Percentiles rank a stretch among this genome's conserved stretches.
Evolutionary conservation across 2,797 vertebrate genomes (phyloP).

Genomic region (Rousettus madagascariensis): DNA sequence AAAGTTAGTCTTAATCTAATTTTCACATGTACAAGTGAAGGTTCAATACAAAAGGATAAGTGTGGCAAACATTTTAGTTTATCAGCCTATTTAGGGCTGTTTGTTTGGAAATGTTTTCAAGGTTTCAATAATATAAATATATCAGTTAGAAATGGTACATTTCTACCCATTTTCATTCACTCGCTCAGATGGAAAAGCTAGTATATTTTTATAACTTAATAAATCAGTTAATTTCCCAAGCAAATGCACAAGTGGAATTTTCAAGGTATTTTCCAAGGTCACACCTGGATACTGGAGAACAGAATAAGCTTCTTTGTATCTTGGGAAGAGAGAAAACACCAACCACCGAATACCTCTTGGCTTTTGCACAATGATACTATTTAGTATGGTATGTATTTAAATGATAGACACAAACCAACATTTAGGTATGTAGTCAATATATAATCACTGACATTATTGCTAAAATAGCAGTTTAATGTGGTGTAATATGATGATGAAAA

Average conservation of each 20-base stretch:
- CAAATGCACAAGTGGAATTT: conserved; percentile 53
- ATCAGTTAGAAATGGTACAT: conserved; percentile 47
- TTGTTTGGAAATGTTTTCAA: conserved; percentile 68
- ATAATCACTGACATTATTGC: conserved; percentile 25
- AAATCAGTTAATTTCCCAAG: conserved; percentile 48
- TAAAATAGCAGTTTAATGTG: conserved; percentile 45
- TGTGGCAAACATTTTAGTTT: neutral
- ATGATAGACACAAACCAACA: neutral
- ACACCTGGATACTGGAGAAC: neutral
- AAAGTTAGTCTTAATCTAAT: conserved; percentile 10
- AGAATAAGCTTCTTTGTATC: conserved; percentile 45
- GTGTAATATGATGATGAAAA: neutral
- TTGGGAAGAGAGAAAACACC: neutral
- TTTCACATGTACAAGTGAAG: conserved; percentile 9
- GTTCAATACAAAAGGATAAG: conserved; percentile 40
- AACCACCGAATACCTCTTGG: neutral
- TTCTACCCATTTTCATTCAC: conserved; percentile 47
- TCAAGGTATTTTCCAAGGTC: neutral
- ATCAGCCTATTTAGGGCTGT: conserved; percentile 31
- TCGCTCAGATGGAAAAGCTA: conserved; percentile 46
- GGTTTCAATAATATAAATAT: conserved; percentile 49
- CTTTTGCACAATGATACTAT: conserved; percentile 12
- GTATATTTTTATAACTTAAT: conserved; percentile 68
- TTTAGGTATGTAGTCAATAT: conserved; percentile 7
- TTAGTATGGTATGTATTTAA: conserved; percentile 58